Conservation (phyloP, 2,888 invertebrate genomes). For the Hybos culiciformis region DNA sequence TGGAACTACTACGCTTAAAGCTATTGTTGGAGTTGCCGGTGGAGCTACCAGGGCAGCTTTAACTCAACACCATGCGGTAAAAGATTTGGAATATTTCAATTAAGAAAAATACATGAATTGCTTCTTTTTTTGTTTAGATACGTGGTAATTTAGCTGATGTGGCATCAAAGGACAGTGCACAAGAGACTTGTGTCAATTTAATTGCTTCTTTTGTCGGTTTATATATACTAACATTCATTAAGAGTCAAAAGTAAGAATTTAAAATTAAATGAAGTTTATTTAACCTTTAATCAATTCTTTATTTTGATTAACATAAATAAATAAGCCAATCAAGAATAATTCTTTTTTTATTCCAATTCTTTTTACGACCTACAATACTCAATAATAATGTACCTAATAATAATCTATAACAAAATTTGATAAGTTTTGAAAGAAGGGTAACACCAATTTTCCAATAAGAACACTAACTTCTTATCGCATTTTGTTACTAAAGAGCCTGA, state of each 20-base stretch:
- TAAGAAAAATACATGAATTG: too few species aligned
- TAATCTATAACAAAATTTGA: too few species aligned
- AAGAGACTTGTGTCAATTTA: constrained; percentile 91
- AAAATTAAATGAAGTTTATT: constrained; percentile 12
- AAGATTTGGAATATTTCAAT: too few species aligned
- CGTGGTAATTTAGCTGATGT: constrained; percentile 84
- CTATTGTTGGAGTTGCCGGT: constrained; percentile 85
- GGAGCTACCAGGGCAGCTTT: constrained; percentile 86
- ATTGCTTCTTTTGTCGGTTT: constrained; percentile 70
- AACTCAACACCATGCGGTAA: constrained; percentile 86
- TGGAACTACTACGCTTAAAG: constrained; percentile 60
- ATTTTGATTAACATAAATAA: background rate
- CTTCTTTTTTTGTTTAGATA: too few species aligned
- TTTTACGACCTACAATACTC: too few species aligned
- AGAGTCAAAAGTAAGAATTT: constrained; percentile 39
- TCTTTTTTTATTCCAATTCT: constrained; percentile 5
- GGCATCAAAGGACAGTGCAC: constrained; percentile 88
- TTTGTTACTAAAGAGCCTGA: too few species aligned
- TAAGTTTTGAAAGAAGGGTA: too few species aligned
- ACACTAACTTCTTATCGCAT: too few species aligned
- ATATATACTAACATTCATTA: constrained; percentile 53
- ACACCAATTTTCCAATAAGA: too few species aligned
- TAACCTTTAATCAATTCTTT: background rate
- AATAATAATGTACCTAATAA: too few species aligned
- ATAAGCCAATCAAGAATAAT: constrained; percentile 3